Percentiles rank a stretch among this genome's conserved stretches.
phyloP scores from a whole-genome alignment of 2,113 vertebrate species.

The Vulpes vulpes region DNA sequence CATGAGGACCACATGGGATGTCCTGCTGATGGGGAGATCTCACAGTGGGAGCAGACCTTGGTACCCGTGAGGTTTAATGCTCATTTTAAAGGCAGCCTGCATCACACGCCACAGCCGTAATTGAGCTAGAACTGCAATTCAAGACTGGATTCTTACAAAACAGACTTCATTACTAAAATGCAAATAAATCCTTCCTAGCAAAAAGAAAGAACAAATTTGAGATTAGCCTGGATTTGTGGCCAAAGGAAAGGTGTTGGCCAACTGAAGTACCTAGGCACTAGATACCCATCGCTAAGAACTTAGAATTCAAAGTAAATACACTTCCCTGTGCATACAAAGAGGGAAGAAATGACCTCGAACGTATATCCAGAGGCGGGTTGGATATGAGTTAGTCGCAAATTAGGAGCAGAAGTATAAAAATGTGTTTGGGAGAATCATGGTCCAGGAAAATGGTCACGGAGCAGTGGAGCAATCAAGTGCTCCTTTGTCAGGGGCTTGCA shows the following conservation, averaged over 20 bases:
- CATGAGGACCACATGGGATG: not conserved
- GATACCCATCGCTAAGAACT: not conserved
- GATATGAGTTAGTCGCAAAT: not conserved
- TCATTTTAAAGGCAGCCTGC: not conserved
- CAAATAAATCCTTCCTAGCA: not conserved
- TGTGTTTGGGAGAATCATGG: not conserved
- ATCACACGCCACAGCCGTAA: not conserved
- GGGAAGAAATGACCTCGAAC: not conserved
- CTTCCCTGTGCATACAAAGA: not conserved
- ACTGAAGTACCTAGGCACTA: not conserved
- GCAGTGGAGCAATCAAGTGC: not conserved
- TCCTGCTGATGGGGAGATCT: not conserved
- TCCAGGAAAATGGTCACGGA: not conserved
- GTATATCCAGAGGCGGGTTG: not conserved
- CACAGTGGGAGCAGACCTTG: not conserved
- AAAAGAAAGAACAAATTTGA: constrained; percentile 24
- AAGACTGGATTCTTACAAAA: not conserved
- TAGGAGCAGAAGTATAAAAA: not conserved
- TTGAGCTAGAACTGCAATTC: not conserved
- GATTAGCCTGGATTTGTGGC: not conserved
- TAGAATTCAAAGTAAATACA: not conserved
- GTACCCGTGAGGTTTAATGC: not conserved
- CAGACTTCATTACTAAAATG: not conserved
- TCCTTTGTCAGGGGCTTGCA: not conserved
- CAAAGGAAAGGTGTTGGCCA: not conserved